Evolutionary conservation across 1,140 invertebrate genomes (phyloP), one percentile per base, ranked within the genome.

Genomic region (Drosophila kurseongensis): DNA sequence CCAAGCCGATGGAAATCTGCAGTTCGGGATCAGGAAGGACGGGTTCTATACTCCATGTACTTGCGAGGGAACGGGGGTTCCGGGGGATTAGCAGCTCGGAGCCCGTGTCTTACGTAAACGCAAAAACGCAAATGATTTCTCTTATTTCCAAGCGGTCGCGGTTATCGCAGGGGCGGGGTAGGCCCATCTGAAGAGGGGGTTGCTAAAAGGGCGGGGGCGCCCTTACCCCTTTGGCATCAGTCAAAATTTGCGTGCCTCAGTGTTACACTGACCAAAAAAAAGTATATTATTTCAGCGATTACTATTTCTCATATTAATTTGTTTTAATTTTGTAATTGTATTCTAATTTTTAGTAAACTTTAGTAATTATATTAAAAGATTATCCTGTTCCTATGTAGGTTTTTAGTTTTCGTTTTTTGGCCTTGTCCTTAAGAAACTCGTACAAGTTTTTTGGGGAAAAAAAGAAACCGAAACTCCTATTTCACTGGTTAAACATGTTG

Each of bases 51-150:
- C 1, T 8, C 16, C 18, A 29, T 3, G 8, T 12, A n/a, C 40
- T 27, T 8, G 12, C 6, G 32, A 50, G 29, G 14, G 9, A 12
- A 5, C 41, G 5, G 38, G 14, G 14, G 23, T 23, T 13, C 27
- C 35, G 48, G 47, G 52, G 77, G 68, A 85, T 78, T 78, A 75
- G 73, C 81, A 72, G 76, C 63, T 67, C 48, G 48, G 59, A 54
- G 66, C 47, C 65, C 56, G 65, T 42, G 42, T 57, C 32, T 75
- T 54, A 16, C 57, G 75, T 65, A 73, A 74, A 66, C 48, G 57
- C 66, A 77, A 85, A 82, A 89, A 88, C 84, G 68, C 84, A 80
- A 89, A 89, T 88, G 84, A 88, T 89, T 89, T 89, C 84, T 78
- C 71, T 83, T 84, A 83, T 80, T 89, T 80, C 84, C 65, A 75